Conservation (phyloP, 2,888 invertebrate species). For the Ferdinandea cuprea region DNA sequence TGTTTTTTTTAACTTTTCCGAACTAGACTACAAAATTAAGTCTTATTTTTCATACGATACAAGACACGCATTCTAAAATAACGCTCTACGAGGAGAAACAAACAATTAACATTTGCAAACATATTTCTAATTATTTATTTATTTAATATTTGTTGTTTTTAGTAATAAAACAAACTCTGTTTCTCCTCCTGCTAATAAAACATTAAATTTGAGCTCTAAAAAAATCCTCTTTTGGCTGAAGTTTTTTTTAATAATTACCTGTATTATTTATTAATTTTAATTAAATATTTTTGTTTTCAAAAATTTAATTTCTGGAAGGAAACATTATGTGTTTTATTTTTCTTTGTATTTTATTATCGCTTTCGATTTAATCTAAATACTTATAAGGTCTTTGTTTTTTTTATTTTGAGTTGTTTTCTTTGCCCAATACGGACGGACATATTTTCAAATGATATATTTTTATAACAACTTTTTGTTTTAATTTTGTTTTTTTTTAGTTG, state of each 20-base stretch:
- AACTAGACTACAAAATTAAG: constrained; percentile 52
- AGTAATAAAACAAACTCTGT: constrained; percentile 47
- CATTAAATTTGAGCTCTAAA: constrained; percentile 67
- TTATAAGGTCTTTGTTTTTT: constrained; percentile 7
- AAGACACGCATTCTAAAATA: constrained; percentile 41
- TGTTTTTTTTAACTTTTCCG: constrained; percentile 36
- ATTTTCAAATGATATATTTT: constrained; percentile 37
- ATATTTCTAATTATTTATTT: not conserved
- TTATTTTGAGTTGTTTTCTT: constrained; percentile 43
- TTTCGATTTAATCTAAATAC: constrained; percentile 63
- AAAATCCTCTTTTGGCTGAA: constrained; percentile 69
- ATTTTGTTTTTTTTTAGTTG: constrained; percentile 25
- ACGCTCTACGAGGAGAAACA: constrained; percentile 67
- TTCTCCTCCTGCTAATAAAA: constrained; percentile 64
- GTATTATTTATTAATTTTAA: constrained; percentile 42
- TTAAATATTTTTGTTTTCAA: constrained; percentile 21
- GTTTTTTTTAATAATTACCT: constrained; percentile 42
- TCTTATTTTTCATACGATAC: constrained; percentile 46
- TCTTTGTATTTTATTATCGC: constrained; percentile 46
- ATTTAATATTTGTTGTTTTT: constrained; percentile 13
- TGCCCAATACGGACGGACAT: constrained; percentile 67
- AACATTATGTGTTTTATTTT: constrained; percentile 61
- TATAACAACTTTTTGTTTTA: constrained; percentile 47
- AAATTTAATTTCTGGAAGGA: constrained; percentile 69
- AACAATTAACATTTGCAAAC: constrained; percentile 37